Evolutionary conservation across 2,797 vertebrate genomes (phyloP), one percentile per base, ranked within the genome.

Genomic region (Catamblyrhynchus diadema): DNA sequence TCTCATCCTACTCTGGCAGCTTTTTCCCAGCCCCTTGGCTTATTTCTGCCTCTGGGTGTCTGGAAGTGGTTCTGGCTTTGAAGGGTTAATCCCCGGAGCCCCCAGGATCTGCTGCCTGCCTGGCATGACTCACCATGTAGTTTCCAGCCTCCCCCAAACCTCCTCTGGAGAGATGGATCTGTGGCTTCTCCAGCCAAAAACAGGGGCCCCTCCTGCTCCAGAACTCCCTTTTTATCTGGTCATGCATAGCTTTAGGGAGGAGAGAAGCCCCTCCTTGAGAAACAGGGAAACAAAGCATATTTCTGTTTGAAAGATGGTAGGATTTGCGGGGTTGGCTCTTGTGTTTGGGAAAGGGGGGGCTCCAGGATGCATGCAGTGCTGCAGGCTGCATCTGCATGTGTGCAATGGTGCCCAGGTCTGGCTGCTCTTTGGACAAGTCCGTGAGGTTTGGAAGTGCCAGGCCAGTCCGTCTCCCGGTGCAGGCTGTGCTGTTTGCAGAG

Each of bases 41-140:
- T 47, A 53, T n/a, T 93, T 27, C 27, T 85, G 75, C 33, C 7
- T 86, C 41, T 57, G 9, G 13, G 32, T 83, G 57, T 88, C 82
- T 94, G 54, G 50, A 88, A 90, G 28, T 2, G 1, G 33, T 83
- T 91, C 77, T 92, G 69, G 12, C 53, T 94, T 86, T 56, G 77
- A 92, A 93, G 94, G 86, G 96, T 95, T 96, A 94, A 96, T 95
- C 73, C 59, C 54, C 57, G 94, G 88, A 94, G 80, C 77, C 92
- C 95, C 95, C 86, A 64, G 86, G 86, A 92, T 83, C 53, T 83
- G 82, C 91, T 1, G 89, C 56, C 86, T 95, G 93, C 84, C 62
- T 25, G 1, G 71, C 60, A 54, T 96, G 96, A 96, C 90, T 96
- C 95, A 95, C 87, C 3, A 6, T 74, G 66, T 87, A 83, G 88